Evolutionary conservation across 1,140 invertebrate genomes (phyloP), one percentile per base, ranked within the genome.

Genomic region (Onthophagus taurus): DNA sequence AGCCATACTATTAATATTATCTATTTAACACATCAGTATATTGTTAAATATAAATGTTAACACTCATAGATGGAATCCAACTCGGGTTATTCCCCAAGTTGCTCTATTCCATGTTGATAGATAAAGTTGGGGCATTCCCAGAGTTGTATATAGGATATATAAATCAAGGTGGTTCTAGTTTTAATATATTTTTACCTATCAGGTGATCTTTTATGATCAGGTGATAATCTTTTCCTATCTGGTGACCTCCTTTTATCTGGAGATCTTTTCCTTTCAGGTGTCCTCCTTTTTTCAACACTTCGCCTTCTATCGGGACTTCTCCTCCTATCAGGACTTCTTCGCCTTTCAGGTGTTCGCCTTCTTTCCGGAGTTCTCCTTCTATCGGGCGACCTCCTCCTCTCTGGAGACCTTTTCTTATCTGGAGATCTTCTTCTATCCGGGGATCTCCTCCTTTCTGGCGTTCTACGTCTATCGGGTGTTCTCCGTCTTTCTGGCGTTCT

Each of bases 351-450:
- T 11, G 44, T 30, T 31, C 24, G 30, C 6, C 44, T 23, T 4
- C 24, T 29, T 26, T 45, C 33, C 9, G 44, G 44, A 18, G 11
- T n/a, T 26, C 44, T 38, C 4, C 35, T 19, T 8, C 34, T 20
- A 29, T 42, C 31, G n/a, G 38, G 45, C 6, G 38, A 36, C 34
- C 33, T 30, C 13, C 29, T 24, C 4, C 45, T 20, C 4, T 47
- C 38, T 18, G 45, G 24, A 39, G 42, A 44, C 16, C 34, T 30
- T 31, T 26, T 45, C 7, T 36, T 13, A 17, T 31, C 44, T 12
- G 36, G 44, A 8, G 37, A 7, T 18, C 26, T 37, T 30, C 44
- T 30, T 7, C 37, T 39, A 3, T 39, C 37, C 16, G 37, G 35
- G n/a, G 35, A 37, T 4, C 26, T 20, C 21, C 36, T 47, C 13